phyloP scores from a whole-genome alignment of 2,888 invertebrate species.

The Xanthostigma xanthostigma region DNA sequence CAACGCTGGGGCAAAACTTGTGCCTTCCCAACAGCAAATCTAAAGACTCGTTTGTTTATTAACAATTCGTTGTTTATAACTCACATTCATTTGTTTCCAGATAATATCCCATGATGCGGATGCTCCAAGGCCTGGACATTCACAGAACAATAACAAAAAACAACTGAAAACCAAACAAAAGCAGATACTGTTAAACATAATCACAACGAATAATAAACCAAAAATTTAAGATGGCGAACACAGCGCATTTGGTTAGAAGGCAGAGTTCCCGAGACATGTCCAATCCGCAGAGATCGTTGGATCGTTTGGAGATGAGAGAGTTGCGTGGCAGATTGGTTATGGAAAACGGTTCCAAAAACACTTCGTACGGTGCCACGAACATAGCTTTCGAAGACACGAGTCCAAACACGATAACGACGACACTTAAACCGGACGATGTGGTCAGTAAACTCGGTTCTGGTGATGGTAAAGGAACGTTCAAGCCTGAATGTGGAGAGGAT shows the following conservation, averaged over 20 bases:
- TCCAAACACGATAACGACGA: slow-evolving; percentile 30
- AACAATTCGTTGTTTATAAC: no score
- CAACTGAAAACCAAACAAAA: neutral
- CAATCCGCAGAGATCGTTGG: slow-evolving; percentile 61
- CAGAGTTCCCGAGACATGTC: slow-evolving; percentile 78
- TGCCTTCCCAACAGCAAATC: no score
- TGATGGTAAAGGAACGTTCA: slow-evolving; percentile 46
- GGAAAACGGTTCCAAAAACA: slow-evolving; percentile 46
- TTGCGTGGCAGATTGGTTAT: slow-evolving; percentile 65
- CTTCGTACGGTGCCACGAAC: slow-evolving; percentile 76
- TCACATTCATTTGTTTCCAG: neutral
- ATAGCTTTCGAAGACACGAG: slow-evolving; percentile 59
- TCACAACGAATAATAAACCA: slow-evolving; percentile 10
- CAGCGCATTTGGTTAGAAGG: slow-evolving; percentile 73
- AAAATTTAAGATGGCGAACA: slow-evolving; percentile 60
- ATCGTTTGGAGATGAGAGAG: slow-evolving; percentile 75
- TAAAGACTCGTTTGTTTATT: no score
- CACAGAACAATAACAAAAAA: neutral
- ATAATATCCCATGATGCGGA: slow-evolving; percentile 2
- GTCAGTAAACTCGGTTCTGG: slow-evolving; percentile 17
- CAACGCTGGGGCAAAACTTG: no score
- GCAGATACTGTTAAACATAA: neutral
- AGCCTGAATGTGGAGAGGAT: slow-evolving; percentile 49
- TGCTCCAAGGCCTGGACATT: neutral
- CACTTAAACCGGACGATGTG: neutral